Base-by-base conservation (phyloP, 2,797 vertebrate species). In the Macropus fuliginosus region DNA sequence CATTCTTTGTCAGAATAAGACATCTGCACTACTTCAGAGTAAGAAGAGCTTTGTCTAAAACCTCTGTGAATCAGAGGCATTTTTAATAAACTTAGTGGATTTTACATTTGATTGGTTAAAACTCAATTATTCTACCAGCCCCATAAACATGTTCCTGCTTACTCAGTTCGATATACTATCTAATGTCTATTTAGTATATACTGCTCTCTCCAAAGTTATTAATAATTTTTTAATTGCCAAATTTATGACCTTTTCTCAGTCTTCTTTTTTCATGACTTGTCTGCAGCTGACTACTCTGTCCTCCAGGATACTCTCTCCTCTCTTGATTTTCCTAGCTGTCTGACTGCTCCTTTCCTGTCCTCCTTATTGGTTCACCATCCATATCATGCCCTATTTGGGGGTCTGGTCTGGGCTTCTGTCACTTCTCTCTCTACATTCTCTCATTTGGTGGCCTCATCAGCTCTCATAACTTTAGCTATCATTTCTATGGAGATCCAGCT, bases 41-140 rank as follows among this genome's bases (percentile, higher is more conserved):
- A 56, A 93, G 94, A 96, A 93, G 40, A 95, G 40, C 62, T 97
- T 91, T 54, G 28, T 96, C 95, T 95, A 96, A 97, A 96, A 92
- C 87, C 93, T 97, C 54, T 5, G 91, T 92, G 94, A 97, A 74
- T 90, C 56, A 52, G 93, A 96, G 96, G 55, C 89, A 94, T 91
- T 97, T 97, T 92, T 94, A 31, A 31, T 81, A 91, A 52, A 55
- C 91, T 97, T 93, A 95, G 54, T 54, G 66, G 28, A 92, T 50
- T 16, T 93, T 97, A 52, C 0, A 92, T 18, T 92, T 92, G 13
- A 94, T 94, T 66, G 40, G 9, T 81, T 81, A 13, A 14, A 95
- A 95, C 93, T 91, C 93, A 93, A 54, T 92, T 92, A 92, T 92
- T 9, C 74, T 9, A 0, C 95, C 89, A 90, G 87, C 96, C 95